phyloP scores from a whole-genome alignment of 2,797 vertebrate species.

The Corythornis leucogaster region DNA sequence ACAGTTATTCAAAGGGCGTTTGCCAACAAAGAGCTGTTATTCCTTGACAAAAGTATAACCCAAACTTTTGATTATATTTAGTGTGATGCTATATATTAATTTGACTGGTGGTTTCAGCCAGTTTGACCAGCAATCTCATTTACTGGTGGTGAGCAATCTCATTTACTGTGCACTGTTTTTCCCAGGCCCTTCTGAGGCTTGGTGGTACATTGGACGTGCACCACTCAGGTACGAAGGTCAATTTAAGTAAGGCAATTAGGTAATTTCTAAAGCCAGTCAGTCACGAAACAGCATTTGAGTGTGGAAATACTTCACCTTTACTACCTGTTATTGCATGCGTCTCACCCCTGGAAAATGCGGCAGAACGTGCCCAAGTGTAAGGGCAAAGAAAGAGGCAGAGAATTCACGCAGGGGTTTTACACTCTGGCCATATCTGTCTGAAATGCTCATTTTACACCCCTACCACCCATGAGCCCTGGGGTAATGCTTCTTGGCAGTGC shows the following conservation, averaged over 20 bases:
- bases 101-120: not conserved
- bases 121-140: not conserved
- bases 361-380: not conserved
- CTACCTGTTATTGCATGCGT: not conserved
- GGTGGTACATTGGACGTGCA: not conserved
- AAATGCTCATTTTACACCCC: not conserved
- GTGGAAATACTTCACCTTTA: not conserved
- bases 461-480: not conserved
- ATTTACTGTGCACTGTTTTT: not conserved
- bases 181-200: not conserved
- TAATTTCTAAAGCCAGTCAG: not conserved
- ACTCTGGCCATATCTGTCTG: not conserved
- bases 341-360: not conserved
- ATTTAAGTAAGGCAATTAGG: not conserved
- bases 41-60: not conserved
- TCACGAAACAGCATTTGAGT: not conserved
- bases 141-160: not conserved
- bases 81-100: not conserved
- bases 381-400: not conserved
- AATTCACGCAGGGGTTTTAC: not conserved
- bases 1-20: not conserved
- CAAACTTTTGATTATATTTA: not conserved
- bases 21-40: not conserved
- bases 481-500: not conserved
- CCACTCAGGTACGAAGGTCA: not conserved